These are phyloP conservation scores for Tupiocoris notatus DNA, from an alignment of 2,888 invertebrate genomes.

Conservation along the genomic window DNA sequence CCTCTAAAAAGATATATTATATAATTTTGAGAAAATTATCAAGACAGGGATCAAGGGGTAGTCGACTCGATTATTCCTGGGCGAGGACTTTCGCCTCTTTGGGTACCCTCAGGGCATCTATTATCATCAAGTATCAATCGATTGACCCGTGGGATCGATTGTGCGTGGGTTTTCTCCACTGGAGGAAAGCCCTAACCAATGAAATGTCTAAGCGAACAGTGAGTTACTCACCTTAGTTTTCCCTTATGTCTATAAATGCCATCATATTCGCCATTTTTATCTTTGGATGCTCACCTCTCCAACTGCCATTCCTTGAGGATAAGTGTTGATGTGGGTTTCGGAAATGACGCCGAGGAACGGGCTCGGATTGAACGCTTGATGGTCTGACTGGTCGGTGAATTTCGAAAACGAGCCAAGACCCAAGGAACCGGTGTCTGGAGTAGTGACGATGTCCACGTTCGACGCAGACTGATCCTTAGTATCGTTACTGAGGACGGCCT, in stretches of 20 bases:
- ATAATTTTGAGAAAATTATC: no score
- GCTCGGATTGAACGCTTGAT: conserved; percentile 45
- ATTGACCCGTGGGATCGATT: no score
- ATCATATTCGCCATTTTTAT: neutral
- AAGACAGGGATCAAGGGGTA: no score
- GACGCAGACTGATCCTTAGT: conserved; percentile 29
- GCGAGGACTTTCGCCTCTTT: no score
- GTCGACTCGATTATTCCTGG: no score
- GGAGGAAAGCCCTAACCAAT: no score
- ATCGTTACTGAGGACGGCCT: conserved; percentile 27
- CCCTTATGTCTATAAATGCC: neutral
- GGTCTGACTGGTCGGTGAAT: conserved; percentile 44
- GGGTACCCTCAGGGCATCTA: no score
- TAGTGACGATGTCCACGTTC: conserved; percentile 33
- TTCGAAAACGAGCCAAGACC: conserved; percentile 13
- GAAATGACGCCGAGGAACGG: conserved; percentile 45
- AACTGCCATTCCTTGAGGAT: conserved; percentile 18
- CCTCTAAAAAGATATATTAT: no score
- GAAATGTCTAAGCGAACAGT: no score
- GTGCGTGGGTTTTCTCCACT: no score
- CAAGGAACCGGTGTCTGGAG: conserved; percentile 11
- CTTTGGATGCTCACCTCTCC: conserved; percentile 20
- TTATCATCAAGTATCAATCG: no score
- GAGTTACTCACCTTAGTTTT: no score
- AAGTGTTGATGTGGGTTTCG: conserved; percentile 27